Evolutionary conservation across 2,888 invertebrate genomes (phyloP).

Genomic region (Spisula subtruncata): DNA sequence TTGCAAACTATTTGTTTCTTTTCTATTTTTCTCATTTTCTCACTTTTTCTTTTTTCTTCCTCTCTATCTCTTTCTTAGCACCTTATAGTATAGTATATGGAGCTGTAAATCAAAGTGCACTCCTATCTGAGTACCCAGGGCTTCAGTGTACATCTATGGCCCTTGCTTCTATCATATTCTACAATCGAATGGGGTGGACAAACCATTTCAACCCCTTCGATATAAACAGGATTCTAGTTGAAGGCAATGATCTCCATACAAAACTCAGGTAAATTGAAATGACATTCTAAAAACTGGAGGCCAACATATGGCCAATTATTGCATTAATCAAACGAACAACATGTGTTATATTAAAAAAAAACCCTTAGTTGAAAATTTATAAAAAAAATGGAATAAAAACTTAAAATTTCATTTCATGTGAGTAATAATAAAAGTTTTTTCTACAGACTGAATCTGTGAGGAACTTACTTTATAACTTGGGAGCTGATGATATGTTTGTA

Average conservation of each 20-base stretch:
- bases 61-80: neutral
- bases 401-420: too few relatives aligned
- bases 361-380: too few relatives aligned
- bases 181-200: neutral
- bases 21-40: too few relatives aligned
- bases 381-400: too few relatives aligned
- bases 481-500: too few relatives aligned
- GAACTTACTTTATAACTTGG: too few relatives aligned
- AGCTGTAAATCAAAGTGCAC: neutral
- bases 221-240: neutral
- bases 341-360: too few relatives aligned
- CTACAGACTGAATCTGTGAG: too few relatives aligned
- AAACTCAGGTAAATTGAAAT: neutral
- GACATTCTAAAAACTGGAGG: too few relatives aligned
- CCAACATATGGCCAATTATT: too few relatives aligned
- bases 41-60: neutral
- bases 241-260: neutral
- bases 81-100: neutral
- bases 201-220: neutral
- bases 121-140: neutral
- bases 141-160: neutral
- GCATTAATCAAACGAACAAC: too few relatives aligned
- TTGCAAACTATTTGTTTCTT: slow-evolving; percentile 1
- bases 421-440: too few relatives aligned
- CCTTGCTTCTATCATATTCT: neutral